Evolutionary conservation across 37 sponge, comb jelly and placozoan genomes (phyloP).

Genomic region (Dysidea cf. avara): DNA sequence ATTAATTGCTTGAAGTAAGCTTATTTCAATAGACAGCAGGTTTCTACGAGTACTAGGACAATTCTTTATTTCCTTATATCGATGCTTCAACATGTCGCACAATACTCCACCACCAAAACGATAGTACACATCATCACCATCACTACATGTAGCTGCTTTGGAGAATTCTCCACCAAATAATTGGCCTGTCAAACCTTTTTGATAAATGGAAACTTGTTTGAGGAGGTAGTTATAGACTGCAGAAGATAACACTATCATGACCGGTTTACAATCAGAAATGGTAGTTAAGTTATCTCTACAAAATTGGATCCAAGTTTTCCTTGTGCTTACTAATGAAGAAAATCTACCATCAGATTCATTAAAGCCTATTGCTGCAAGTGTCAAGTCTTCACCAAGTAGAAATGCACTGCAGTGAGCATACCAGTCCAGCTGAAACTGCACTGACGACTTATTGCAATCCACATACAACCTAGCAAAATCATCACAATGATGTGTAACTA

Average conservation of each 20-base stretch:
- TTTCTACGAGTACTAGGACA: too few relatives aligned
- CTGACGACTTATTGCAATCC: too few relatives aligned
- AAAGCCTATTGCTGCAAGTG: background rate
- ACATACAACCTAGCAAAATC: too few relatives aligned
- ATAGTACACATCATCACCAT: constrained; percentile 10
- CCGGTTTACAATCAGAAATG: background rate
- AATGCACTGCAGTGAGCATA: constrained; percentile 5
- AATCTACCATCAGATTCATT: too few relatives aligned
- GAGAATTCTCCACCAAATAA: too few relatives aligned
- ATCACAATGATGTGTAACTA: too few relatives aligned
- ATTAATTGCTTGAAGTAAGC: too few relatives aligned
- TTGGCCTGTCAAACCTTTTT: too few relatives aligned
- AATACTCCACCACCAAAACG: constrained; percentile 5
- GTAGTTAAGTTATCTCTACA: background rate
- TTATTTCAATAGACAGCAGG: too few relatives aligned
- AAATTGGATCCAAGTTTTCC: too few relatives aligned
- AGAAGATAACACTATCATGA: constrained; percentile 10
- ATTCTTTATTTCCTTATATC: constrained; percentile 9
- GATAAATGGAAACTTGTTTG: too few relatives aligned
- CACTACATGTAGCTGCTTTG: too few relatives aligned
- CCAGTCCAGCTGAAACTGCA: constrained; percentile 28
- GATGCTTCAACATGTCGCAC: background rate
- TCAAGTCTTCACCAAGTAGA: background rate
- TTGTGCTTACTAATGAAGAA: background rate
- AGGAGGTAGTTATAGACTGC: constrained; percentile 15